Evolutionary conservation across 2,797 vertebrate species (phyloP).

Genomic region (Crenichthys baileyi): DNA sequence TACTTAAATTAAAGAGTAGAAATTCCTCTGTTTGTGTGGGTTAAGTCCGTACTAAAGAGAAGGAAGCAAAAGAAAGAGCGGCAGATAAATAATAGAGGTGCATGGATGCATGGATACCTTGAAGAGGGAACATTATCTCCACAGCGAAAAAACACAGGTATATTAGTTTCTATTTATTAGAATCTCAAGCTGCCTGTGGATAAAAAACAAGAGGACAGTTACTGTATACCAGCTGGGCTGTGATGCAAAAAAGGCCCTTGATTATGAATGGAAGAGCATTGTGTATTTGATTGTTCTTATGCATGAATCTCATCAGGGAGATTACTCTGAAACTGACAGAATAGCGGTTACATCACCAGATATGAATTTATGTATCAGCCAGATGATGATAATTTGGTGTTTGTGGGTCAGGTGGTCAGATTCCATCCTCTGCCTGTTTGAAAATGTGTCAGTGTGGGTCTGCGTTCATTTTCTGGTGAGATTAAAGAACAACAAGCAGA

Average conservation of each 20-base stretch:
- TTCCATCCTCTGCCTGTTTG: conserved; percentile 45
- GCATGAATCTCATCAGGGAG: conserved; percentile 25
- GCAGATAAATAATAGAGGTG: conserved; percentile 56
- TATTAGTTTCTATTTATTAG: neutral
- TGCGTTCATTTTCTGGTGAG: conserved; percentile 46
- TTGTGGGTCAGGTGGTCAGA: conserved; percentile 71
- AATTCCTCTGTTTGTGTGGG: conserved; percentile 32
- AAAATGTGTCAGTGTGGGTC: conserved; percentile 28
- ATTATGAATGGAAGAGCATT: conserved; percentile 21
- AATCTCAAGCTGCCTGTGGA: neutral
- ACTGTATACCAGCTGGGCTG: conserved; percentile 25
- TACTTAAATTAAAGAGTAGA: neutral
- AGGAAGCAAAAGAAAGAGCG: conserved; percentile 74
- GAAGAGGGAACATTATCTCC: conserved; percentile 7
- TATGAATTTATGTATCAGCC: conserved; percentile 35
- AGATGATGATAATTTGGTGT: conserved; percentile 58
- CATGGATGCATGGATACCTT: conserved; percentile 41
- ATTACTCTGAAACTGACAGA: conserved; percentile 38
- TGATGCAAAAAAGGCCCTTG: conserved; percentile 34
- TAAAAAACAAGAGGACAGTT: conserved; percentile 21
- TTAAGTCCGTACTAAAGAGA: conserved; percentile 84
- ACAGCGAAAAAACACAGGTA: neutral
- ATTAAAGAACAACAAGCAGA: conserved; percentile 57
- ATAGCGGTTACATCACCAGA: conserved; percentile 56
- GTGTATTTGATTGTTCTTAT: conserved; percentile 44